Evolutionary conservation across 2,888 invertebrate genomes (phyloP).

Genomic region (Monochamus alternatus): DNA sequence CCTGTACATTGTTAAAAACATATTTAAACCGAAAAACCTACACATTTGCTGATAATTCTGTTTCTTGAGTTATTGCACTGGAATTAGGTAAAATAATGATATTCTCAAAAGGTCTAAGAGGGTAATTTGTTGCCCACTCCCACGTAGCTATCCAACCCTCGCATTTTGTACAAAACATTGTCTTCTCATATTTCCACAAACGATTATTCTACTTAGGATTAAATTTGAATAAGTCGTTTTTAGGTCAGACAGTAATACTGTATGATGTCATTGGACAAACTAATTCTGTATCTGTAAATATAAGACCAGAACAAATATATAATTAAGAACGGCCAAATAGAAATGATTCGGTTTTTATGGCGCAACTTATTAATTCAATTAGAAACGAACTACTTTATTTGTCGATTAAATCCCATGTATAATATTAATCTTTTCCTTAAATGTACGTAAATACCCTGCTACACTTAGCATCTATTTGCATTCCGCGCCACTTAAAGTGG

Average conservation of each 20-base stretch:
- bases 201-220: too few relatives aligned
- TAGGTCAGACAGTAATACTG: background rate
- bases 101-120: too few relatives aligned
- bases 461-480: conserved; percentile 2
- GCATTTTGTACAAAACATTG: too few relatives aligned
- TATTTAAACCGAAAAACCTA: too few relatives aligned
- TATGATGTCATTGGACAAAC: background rate
- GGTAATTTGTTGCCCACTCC: too few relatives aligned
- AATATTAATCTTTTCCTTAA: background rate
- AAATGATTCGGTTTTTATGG: conserved; percentile 1
- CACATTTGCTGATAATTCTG: too few relatives aligned
- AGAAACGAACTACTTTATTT: conserved; percentile 1
- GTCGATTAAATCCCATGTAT: background rate
- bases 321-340: background rate
- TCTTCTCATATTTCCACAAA: too few relatives aligned
- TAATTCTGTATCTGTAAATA: background rate
- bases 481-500: background rate
- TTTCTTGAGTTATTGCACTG: too few relatives aligned
- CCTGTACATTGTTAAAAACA: too few relatives aligned
- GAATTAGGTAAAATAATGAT: too few relatives aligned
- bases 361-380: conserved; percentile 5
- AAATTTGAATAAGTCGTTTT: background rate
- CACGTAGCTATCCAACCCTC: too few relatives aligned
- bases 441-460: background rate
- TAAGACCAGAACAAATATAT: background rate